Evolutionary conservation across 2,113 vertebrate genomes (phyloP).

Genomic region (Nycticebus coucang): DNA sequence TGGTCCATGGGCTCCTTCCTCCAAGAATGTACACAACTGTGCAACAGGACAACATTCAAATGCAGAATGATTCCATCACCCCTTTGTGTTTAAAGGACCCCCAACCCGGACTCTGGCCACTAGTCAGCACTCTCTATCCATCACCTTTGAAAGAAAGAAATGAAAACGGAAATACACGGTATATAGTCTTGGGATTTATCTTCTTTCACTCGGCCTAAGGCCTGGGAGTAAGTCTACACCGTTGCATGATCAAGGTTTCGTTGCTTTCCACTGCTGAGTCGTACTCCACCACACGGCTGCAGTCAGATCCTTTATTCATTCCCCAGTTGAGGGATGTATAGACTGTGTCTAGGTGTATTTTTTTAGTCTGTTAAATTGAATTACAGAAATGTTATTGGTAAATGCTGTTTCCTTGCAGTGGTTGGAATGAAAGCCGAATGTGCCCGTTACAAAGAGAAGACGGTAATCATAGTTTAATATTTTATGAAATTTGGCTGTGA

Average conservation of each 20-base stretch:
- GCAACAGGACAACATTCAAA: no score
- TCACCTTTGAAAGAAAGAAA: not conserved
- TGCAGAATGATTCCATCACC: no score
- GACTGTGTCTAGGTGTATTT: no score
- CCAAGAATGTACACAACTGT: fast-evolving
- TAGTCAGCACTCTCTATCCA: no score
- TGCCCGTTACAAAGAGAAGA: not conserved
- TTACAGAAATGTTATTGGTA: not conserved
- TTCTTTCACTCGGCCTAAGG: fast-evolving
- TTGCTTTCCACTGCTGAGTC: fast-evolving
- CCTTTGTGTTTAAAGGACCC: not conserved
- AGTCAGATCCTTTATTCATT: no score
- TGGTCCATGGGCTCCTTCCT: no score
- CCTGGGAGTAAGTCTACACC: fast-evolving
- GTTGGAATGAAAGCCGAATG: not conserved
- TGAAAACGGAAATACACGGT: fast-evolving
- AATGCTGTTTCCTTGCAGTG: no score
- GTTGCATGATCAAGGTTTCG: fast-evolving
- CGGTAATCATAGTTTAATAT: not conserved
- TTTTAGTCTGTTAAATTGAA: not conserved
- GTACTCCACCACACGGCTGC: fast-evolving
- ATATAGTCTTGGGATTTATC: not conserved
- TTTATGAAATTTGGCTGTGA: not conserved
- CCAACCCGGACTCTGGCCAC: not conserved
- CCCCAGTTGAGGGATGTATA: fast-evolving